A percentile compares a stretch with the other conserved stretches of the same genome.
phyloP scores from a whole-genome alignment of 2,797 vertebrate genomes.

The Falco concolor region DNA sequence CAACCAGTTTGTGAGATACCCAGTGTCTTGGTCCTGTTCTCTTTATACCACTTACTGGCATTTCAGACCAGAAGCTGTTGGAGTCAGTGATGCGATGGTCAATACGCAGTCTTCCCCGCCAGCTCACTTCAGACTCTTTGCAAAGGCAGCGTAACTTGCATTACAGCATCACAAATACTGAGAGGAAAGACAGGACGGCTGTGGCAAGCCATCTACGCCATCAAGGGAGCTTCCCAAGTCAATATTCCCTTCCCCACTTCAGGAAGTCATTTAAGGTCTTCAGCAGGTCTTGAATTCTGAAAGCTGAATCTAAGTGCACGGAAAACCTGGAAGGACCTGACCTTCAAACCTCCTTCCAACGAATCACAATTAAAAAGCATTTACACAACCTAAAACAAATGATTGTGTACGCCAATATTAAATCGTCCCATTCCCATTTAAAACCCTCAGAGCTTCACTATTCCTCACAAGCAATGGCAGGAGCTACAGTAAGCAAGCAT shows the following conservation, averaged over 20 bases:
- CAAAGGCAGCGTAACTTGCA: neutral
- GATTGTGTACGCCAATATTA: conserved; percentile 10
- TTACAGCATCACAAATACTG: neutral
- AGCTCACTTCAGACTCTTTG: neutral
- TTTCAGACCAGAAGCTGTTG: neutral
- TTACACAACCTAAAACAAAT: conserved; percentile 69
- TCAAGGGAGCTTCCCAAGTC: neutral
- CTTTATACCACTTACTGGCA: neutral
- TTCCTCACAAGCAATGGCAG: neutral
- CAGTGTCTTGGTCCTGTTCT: neutral
- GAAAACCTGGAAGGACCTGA: neutral
- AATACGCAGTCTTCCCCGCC: neutral
- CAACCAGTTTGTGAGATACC: neutral
- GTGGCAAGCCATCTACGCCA: neutral
- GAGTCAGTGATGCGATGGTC: neutral
- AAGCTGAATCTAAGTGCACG: neutral
- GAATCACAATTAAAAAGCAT: conserved; percentile 58
- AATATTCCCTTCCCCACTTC: neutral
- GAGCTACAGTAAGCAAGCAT: neutral
- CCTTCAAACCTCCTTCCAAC: conserved; percentile 56
- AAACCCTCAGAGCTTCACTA: conserved; percentile 11
- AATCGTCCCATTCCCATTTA: conserved; percentile 56
- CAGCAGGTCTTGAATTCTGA: neutral
- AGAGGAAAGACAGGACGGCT: neutral
- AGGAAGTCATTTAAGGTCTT: conserved; percentile 1